Evolutionary conservation across 2,113 vertebrate genomes (phyloP).

Genomic region (Sus scrofa): DNA sequence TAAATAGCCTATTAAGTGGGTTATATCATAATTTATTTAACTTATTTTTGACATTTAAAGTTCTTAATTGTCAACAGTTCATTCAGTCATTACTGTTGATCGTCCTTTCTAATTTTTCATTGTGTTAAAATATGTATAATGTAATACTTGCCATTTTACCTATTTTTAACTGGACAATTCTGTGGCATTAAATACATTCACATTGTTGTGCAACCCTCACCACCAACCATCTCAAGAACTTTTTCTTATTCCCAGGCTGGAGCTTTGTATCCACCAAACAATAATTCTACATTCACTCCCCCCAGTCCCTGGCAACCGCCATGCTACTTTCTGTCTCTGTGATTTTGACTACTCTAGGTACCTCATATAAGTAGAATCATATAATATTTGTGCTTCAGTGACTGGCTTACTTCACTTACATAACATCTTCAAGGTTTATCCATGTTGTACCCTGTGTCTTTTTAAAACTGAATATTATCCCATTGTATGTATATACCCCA

Average conservation of each 20-base stretch:
- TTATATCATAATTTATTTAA: not conserved
- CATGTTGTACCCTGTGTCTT: not conserved
- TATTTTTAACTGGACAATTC: not conserved
- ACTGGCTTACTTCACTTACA: not conserved
- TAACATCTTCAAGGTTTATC: not conserved
- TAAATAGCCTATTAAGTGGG: not conserved
- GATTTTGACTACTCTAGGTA: not conserved
- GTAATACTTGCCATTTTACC: not conserved
- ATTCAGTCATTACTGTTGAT: conserved; percentile 39
- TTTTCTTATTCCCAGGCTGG: conserved; percentile 17
- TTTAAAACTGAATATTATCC: not conserved
- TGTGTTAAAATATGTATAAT: conserved; percentile 21
- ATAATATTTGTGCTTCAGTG: not conserved
- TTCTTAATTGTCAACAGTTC: conserved; percentile 10
- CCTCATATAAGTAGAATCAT: not conserved
- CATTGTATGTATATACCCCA: not conserved
- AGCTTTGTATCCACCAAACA: not conserved
- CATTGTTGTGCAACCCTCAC: not conserved
- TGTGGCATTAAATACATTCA: not conserved
- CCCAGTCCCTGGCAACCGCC: not conserved
- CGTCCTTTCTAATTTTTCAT: not conserved
- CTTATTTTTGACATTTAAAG: not conserved
- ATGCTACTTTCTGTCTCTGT: not conserved
- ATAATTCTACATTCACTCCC: not conserved
- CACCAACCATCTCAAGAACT: not conserved